Percentiles rank a stretch among this genome's conserved stretches.
Conservation (phyloP, 2,797 vertebrate genomes). For the Apogon talboti region DNA sequence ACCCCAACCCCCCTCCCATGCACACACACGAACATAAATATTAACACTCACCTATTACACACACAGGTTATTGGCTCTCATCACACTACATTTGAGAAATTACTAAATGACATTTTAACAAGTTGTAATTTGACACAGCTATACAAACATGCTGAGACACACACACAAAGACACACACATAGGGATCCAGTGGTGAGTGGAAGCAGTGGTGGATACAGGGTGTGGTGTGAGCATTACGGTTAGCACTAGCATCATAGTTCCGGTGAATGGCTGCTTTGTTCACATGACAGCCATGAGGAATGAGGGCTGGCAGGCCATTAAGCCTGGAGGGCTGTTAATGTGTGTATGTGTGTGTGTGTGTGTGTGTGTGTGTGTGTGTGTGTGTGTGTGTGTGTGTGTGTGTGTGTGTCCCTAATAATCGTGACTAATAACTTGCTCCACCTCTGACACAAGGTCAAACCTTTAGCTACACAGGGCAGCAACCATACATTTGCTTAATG, state of each 20-base stretch:
- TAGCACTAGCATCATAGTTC: conserved; percentile 80
- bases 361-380: conserved; percentile 21
- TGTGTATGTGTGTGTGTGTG: conserved; percentile 48
- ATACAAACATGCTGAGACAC: conserved; percentile 75
- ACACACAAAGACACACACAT: conserved; percentile 17
- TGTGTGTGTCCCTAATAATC: conserved; percentile 78
- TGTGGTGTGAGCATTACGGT: conserved; percentile 80
- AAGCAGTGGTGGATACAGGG: conserved; percentile 64
- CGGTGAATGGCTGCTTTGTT: conserved; percentile 88
- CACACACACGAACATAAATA: conserved; percentile 17
- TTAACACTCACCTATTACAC: conserved; percentile 30
- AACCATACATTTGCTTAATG: conserved; percentile 70
- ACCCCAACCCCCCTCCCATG: not conserved
- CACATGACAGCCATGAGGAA: conserved; percentile 85
- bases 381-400: conserved; percentile 37
- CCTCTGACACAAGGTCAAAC: conserved; percentile 83
- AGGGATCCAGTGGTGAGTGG: conserved; percentile 53
- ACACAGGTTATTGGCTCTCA: conserved; percentile 55
- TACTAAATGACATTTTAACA: conserved; percentile 76
- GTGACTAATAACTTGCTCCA: conserved; percentile 83
- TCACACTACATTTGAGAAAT: conserved; percentile 62
- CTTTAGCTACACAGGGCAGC: conserved; percentile 62
- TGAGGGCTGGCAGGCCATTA: conserved; percentile 82
- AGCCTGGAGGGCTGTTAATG: conserved; percentile 69
- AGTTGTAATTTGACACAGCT: conserved; percentile 81